Evolutionary conservation across 2,888 invertebrate genomes (phyloP).

Genomic region (Eupithecia tripunctaria): DNA sequence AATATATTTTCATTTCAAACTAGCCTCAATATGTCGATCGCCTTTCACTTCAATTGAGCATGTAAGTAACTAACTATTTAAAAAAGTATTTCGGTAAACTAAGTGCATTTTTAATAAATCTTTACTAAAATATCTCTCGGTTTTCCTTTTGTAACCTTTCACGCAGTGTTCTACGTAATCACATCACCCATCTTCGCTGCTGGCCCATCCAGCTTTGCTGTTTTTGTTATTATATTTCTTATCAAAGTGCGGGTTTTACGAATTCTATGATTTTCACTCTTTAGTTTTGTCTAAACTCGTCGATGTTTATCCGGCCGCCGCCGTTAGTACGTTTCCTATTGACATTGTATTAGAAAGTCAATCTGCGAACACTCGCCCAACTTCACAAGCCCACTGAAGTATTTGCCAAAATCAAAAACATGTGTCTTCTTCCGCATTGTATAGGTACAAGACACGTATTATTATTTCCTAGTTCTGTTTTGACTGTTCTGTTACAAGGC

Average conservation of each 20-base stretch:
- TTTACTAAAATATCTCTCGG: not conserved
- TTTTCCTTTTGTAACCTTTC: too few species aligned
- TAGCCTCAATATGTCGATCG: constrained; percentile 55
- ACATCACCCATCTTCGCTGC: too few species aligned
- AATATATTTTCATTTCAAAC: constrained; percentile 50
- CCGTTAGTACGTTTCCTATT: not conserved
- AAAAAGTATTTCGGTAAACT: not conserved
- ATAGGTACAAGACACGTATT: not conserved
- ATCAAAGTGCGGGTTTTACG: not conserved
- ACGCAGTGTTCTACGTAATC: too few species aligned
- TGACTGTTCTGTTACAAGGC: not conserved
- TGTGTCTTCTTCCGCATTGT: not conserved
- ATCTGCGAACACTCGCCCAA: not conserved
- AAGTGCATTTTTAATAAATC: not conserved
- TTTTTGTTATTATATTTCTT: too few species aligned
- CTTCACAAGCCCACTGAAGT: not conserved
- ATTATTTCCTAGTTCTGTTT: not conserved
- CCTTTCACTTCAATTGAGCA: constrained; percentile 52
- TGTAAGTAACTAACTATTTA: not conserved
- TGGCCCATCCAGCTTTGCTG: too few species aligned
- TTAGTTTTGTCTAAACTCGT: not conserved
- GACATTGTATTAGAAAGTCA: not conserved
- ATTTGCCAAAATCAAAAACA: not conserved
- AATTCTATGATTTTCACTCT: not conserved
- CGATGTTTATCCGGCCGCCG: not conserved